Evolutionary conservation across 2,888 invertebrate genomes (phyloP), one percentile per base, ranked within the genome.

Genomic region (Brachypterus glaber): DNA sequence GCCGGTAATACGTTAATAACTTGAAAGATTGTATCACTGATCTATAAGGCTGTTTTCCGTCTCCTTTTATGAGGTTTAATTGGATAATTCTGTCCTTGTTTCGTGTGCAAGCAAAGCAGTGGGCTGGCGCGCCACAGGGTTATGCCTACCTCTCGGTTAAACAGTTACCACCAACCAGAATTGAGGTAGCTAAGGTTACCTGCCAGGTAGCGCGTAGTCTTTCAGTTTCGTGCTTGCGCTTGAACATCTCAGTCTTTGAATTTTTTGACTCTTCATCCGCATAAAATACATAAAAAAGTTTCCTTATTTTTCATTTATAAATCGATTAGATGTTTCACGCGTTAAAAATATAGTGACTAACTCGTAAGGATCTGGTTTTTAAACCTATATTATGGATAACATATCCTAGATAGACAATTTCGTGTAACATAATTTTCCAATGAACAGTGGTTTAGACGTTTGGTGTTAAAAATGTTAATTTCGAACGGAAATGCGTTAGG

Each of bases 401-500:
- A n/a, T n/a, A n/a, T n/a, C n/a, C n/a, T n/a, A n/a, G n/a, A n/a
- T n/a, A n/a, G n/a, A n/a, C n/a, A n/a, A n/a, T n/a, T n/a, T n/a
- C n/a, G n/a, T n/a, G n/a, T n/a, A n/a, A n/a, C n/a, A n/a, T n/a
- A n/a, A n/a, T n/a, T n/a, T n/a, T n/a, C n/a, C n/a, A n/a, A n/a
- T n/a, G n/a, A n/a, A n/a, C n/a, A n/a, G n/a, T n/a, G n/a, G n/a
- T n/a, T n/a, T n/a, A n/a, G n/a, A n/a, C n/a, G n/a, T n/a, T n/a
- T n/a, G n/a, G n/a, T n/a, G n/a, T n/a, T n/a, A 62, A 59, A 60
- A 53, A 77, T 77, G 77, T 73, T 77, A 71, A 76, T 77, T 69
- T 76, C 76, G 60, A 76, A 60, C 58, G 75, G 73, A 68, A 72
- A 68, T 67, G 70, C 68, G 68, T 71, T 62, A 70, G 72, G 64